Percentiles rank a stretch among this genome's conserved stretches.
These are phyloP conservation scores for Platerodrilus igneus DNA, from an alignment of 2,888 invertebrate genomes.

Conservation along the genomic window DNA sequence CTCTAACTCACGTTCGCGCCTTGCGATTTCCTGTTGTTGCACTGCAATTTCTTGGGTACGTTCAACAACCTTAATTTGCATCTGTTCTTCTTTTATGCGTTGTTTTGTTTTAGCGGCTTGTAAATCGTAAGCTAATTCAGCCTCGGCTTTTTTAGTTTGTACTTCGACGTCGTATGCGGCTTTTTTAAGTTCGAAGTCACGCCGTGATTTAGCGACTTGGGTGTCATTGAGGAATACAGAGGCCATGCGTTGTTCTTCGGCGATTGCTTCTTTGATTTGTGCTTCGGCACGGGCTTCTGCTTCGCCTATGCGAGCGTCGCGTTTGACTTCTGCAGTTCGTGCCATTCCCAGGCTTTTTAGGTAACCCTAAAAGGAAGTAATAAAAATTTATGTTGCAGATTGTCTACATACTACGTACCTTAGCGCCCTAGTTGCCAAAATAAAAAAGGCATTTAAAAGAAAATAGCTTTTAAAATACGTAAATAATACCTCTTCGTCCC, in stretches of 20 bases:
- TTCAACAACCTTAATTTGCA: conserved; percentile 93
- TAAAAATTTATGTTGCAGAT: too few species aligned
- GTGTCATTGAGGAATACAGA: conserved; percentile 91
- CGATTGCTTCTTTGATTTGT: conserved; percentile 89
- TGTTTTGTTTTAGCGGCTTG: conserved; percentile 96
- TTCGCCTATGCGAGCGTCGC: conserved; percentile 95
- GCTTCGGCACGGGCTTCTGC: conserved; percentile 93
- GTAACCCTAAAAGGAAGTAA: too few species aligned
- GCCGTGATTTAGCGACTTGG: conserved; percentile 93
- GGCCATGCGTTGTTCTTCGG: conserved; percentile 95
- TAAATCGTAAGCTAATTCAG: conserved; percentile 87
- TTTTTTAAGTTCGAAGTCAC: conserved; percentile 95
- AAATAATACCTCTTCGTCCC: conserved; percentile 83
- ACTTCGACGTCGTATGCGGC: conserved; percentile 97
- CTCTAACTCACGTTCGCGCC: conserved; percentile 88
- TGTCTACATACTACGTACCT: too few species aligned
- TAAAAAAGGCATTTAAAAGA: conserved; percentile 11
- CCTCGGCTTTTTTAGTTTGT: conserved; percentile 89
- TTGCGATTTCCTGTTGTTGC: conserved; percentile 92
- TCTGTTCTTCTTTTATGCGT: conserved; percentile 86
- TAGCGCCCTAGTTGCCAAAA: conserved; percentile 55
- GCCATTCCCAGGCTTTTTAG: conserved; percentile 92
- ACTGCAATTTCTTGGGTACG: conserved; percentile 90
- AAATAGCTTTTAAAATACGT: conserved; percentile 6
- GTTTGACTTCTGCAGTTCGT: conserved; percentile 88